A percentile compares a stretch with the other conserved stretches of the same genome.
Conservation (phyloP, 2,797 vertebrate genomes). For the Geotria australis region DNA sequence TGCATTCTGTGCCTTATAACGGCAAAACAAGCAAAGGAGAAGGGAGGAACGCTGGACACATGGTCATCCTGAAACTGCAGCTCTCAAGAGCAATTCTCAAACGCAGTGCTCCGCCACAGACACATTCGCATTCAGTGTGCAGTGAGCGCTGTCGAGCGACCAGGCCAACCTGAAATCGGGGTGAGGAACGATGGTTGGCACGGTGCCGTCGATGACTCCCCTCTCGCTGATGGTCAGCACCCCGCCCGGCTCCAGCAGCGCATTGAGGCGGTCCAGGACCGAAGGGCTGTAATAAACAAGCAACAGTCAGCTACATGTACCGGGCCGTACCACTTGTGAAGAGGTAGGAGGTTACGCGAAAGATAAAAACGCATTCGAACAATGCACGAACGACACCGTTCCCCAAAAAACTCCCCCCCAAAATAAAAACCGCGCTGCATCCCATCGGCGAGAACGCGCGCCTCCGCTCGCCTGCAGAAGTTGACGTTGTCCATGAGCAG, state of each 20-base stretch:
- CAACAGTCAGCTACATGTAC: background rate
- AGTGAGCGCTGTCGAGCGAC: background rate
- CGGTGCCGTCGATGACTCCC: slow-evolving; percentile 54
- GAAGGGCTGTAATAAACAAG: slow-evolving; percentile 30
- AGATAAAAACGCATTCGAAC: no score
- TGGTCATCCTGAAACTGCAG: no score
- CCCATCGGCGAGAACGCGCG: background rate
- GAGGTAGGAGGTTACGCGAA: no score
- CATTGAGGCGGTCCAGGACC: slow-evolving; percentile 79
- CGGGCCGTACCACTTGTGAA: no score
- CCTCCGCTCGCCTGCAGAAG: slow-evolving; percentile 59
- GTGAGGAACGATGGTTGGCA: slow-evolving; percentile 42
- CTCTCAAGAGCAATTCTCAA: no score
- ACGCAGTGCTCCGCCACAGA: no score
- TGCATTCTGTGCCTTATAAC: no score
- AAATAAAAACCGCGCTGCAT: background rate
- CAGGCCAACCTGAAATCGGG: slow-evolving; percentile 62
- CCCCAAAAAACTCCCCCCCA: no score
- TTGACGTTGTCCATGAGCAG: slow-evolving; percentile 95
- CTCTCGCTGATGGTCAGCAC: slow-evolving; percentile 61
- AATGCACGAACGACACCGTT: no score
- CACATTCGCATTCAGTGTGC: no score
- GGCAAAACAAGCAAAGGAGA: no score
- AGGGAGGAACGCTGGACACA: no score
- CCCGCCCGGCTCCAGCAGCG: slow-evolving; percentile 63